Base-by-base conservation (phyloP, 37 sponge, comb jelly and placozoan species). In the Chondrilla cf. caribensis region DNA sequence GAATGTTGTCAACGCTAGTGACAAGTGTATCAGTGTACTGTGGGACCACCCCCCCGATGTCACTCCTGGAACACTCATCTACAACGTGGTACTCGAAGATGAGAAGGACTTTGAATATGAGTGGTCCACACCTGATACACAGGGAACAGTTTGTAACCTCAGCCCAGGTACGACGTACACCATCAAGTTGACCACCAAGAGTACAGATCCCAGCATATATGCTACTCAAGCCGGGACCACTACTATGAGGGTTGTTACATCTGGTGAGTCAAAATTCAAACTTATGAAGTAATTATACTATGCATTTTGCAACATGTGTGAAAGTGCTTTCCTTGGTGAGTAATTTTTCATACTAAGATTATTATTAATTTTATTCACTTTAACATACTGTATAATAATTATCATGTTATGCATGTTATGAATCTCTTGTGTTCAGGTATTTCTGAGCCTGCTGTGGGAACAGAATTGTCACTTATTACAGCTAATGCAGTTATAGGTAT, bases 1-100 rank as follows among this genome's bases (percentile, higher is more conserved):
- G 19, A 3, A 21, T 42, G 44, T 40, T 19, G 42, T 42, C 15
- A 2, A 73, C 40, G 2, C 76, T 39, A 73, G 38, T 73, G 76
- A 37, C 7, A 21, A 37, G 38, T 39, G 44, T 18, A 37, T 73
- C 1, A 19, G 24, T 2, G 24, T 73, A 21, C 21, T 42, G 22
- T 73, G 76, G 76, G 76, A 73, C 38, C 38, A n/a, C 11, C 76
- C 76, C 41, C 38, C 41, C 40, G 76, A 33, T 29, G 68, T 33
- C 3, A 33, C 68, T 31, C 51, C 51, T 14, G 68, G 68, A 3
- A 4, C 35, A 7, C 35, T 67, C 35, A 67, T 4, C 24, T 67
- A 67, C 35, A 29, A 28, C 2, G 68, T 67, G 35, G 29, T 33
- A 33, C 17, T 67, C 29, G 33, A 29, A 33, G 32, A 29, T 67